Conservation (phyloP, 2,113 vertebrate genomes). For the Chaetodon auriga region DNA sequence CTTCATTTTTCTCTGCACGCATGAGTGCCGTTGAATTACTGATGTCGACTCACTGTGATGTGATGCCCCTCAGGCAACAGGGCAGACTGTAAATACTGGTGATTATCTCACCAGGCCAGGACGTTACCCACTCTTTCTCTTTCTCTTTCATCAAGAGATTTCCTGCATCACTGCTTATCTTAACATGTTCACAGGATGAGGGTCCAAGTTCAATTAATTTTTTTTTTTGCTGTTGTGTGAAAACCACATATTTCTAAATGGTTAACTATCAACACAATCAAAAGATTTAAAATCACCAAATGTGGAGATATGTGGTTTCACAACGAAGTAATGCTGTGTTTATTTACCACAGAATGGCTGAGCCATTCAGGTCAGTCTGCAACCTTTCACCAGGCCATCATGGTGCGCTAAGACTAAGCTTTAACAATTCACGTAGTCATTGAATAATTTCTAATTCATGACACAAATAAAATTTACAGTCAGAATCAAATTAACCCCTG, state of each 20-base stretch:
- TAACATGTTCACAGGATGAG: background rate
- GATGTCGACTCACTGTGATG: conserved; percentile 48
- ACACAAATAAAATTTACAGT: conserved; percentile 42
- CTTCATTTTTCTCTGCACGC: conserved; percentile 47
- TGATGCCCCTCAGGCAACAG: conserved; percentile 21
- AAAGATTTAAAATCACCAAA: background rate
- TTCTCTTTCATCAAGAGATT: conserved; percentile 12
- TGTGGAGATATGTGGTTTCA: background rate
- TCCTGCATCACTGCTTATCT: background rate
- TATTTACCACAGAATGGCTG: background rate
- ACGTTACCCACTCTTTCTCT: background rate
- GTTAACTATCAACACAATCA: background rate
- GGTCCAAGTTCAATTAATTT: background rate
- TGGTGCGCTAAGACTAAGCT: background rate
- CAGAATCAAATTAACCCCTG: conserved; percentile 41
- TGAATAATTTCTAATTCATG: conserved; percentile 26
- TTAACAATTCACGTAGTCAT: conserved; percentile 23
- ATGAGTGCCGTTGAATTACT: conserved; percentile 47
- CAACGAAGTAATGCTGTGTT: background rate
- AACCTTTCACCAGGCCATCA: background rate
- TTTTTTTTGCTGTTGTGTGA: background rate
- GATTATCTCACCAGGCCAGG: conserved; percentile 17
- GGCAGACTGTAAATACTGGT: conserved; percentile 32
- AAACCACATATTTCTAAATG: background rate
- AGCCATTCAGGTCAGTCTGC: background rate